Conservation (phyloP, 2,113 vertebrate species). For the Pseudorasbora parva region DNA sequence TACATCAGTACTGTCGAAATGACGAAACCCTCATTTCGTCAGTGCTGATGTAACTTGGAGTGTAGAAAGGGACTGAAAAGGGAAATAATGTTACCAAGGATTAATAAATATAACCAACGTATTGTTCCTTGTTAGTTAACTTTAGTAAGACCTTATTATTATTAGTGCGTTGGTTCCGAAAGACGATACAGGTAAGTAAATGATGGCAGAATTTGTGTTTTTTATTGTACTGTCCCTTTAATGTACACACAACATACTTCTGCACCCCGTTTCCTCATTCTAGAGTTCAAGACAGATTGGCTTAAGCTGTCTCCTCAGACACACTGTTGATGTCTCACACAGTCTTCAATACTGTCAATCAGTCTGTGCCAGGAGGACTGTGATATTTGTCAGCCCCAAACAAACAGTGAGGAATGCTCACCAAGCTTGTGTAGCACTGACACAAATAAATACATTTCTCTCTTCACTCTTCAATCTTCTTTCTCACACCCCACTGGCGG, state of each 20-base stretch:
- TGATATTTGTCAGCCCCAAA: slow-evolving; percentile 51
- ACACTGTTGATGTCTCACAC: slow-evolving; percentile 49
- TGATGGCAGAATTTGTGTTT: not conserved
- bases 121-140: too few relatives aligned
- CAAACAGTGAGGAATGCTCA: slow-evolving; percentile 43
- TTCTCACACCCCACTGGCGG: slow-evolving; percentile 20
- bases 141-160: too few relatives aligned
- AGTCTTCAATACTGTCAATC: slow-evolving; percentile 56
- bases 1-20: too few relatives aligned
- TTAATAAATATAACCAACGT: too few relatives aligned
- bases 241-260: slow-evolving; percentile 30
- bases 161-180: not conserved
- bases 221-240: not conserved
- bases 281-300: slow-evolving; percentile 33
- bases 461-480: slow-evolving; percentile 39
- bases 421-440: slow-evolving; percentile 47
- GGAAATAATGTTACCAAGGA: too few relatives aligned
- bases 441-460: slow-evolving; percentile 47
- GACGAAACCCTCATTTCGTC: too few relatives aligned
- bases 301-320: slow-evolving; percentile 51
- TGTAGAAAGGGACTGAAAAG: too few relatives aligned
- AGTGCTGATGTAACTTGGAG: too few relatives aligned
- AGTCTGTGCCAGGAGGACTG: slow-evolving; percentile 46
- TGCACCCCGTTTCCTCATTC: slow-evolving; percentile 1
- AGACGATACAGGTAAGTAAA: not conserved